A percentile compares a stretch with the other conserved stretches of the same genome.
Evolutionary conservation across 2,113 vertebrate genomes (phyloP).

Genomic region (Cnemophilus loriae): DNA sequence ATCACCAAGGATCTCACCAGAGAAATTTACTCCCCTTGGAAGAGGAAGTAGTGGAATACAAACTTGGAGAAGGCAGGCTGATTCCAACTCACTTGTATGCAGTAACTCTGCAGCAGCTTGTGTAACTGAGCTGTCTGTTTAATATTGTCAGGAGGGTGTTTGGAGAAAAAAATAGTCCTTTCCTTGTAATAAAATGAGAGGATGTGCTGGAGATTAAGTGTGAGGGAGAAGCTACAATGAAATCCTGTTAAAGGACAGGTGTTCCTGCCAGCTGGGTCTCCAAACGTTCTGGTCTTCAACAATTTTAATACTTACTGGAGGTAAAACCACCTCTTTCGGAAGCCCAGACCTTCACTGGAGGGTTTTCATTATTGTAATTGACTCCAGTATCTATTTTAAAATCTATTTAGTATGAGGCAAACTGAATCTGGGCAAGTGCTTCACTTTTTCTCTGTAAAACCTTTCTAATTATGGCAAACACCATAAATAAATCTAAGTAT

Average conservation of each 20-base stretch:
- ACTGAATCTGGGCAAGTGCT: background rate
- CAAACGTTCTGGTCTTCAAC: background rate
- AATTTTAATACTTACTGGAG: background rate
- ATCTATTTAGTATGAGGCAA: background rate
- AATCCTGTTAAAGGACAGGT: background rate
- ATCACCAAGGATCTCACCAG: background rate
- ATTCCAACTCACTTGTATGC: accelerated
- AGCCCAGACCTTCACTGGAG: background rate
- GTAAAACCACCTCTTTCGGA: background rate
- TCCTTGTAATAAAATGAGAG: background rate
- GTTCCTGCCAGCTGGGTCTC: background rate
- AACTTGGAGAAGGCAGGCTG: background rate
- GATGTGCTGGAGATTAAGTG: background rate
- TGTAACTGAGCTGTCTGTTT: background rate
- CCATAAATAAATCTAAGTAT: background rate
- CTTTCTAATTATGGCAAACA: background rate
- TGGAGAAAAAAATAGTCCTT: background rate
- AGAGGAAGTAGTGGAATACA: background rate
- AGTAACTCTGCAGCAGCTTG: background rate
- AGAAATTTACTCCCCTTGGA: background rate
- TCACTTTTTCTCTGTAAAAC: background rate
- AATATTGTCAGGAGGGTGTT: background rate
- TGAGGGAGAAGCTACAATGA: background rate
- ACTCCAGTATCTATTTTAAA: background rate
- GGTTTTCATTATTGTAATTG: background rate